These are phyloP conservation scores for Myodes glareolus DNA, from an alignment of 2,113 vertebrate genomes.

Conservation along the genomic window DNA sequence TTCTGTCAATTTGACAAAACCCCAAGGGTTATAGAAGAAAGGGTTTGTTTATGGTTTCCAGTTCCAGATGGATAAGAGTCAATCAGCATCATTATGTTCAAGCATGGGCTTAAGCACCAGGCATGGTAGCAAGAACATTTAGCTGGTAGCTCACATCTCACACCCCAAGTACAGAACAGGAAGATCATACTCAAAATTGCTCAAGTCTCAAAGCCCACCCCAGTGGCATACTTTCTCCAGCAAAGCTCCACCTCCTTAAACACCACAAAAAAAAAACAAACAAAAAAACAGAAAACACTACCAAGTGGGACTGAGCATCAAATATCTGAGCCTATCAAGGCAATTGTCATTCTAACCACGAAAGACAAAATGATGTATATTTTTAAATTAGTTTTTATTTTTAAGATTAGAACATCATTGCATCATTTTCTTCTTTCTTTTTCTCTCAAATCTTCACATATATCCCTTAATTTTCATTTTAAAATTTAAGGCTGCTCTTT, in stretches of 20 bases:
- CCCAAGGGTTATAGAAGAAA: not conserved
- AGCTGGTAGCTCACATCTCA: not conserved
- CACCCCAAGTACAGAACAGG: not conserved
- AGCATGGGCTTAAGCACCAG: no score
- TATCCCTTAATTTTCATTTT: not conserved
- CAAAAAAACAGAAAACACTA: no score
- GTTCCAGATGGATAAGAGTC: not conserved
- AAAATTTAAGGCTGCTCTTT: not conserved
- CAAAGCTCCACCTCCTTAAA: not conserved
- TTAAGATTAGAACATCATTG: not conserved
- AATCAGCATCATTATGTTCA: not conserved
- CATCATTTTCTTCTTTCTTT: not conserved
- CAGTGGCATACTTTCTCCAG: not conserved
- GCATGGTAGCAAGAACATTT: not conserved
- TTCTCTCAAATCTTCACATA: not conserved
- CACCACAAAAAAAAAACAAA: not conserved
- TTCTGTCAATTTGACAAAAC: not conserved
- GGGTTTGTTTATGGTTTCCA: not conserved
- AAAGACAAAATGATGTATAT: not conserved
- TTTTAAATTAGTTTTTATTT: not conserved
- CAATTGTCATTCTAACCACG: not conserved
- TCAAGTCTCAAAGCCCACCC: not conserved
- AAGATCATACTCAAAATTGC: not conserved
- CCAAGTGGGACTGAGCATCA: not conserved
- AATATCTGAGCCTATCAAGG: not conserved